These are phyloP conservation scores for Drosophila punjabiensis DNA, from an alignment of 1,140 invertebrate genomes.

Conservation along the genomic window DNA sequence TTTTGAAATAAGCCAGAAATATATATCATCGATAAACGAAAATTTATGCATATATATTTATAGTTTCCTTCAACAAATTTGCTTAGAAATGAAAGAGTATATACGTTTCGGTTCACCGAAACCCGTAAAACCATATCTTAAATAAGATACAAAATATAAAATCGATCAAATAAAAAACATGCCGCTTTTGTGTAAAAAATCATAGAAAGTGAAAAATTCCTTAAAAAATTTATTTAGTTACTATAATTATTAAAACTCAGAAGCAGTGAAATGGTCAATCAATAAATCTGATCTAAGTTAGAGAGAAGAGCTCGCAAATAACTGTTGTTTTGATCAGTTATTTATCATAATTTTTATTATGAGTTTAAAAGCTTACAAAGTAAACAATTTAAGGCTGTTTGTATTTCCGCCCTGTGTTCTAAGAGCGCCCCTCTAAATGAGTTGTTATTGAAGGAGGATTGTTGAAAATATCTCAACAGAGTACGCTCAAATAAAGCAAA, in stretches of 20 bases:
- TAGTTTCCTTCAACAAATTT: not conserved
- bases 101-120: constrained; percentile 12
- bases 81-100: constrained; percentile 9
- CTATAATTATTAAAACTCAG: not conserved
- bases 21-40: too few species aligned
- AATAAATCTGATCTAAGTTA: not conserved
- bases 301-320: not conserved
- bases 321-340: not conserved
- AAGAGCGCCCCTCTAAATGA: not conserved
- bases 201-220: not conserved
- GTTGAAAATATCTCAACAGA: not conserved
- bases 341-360: not conserved
- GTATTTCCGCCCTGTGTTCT: not conserved
- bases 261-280: not conserved
- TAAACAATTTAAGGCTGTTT: not conserved
- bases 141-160: not conserved
- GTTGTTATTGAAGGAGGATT: not conserved
- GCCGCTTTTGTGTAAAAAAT: constrained; percentile 2
- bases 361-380: not conserved
- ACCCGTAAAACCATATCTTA: not conserved
- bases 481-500: not conserved
- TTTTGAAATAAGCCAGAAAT: not conserved
- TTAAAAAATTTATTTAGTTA: not conserved
- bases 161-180: not conserved
- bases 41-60: not conserved